Evolutionary conservation across 1,140 invertebrate genomes (phyloP).

Genomic region (Oreohelix idahoensis): DNA sequence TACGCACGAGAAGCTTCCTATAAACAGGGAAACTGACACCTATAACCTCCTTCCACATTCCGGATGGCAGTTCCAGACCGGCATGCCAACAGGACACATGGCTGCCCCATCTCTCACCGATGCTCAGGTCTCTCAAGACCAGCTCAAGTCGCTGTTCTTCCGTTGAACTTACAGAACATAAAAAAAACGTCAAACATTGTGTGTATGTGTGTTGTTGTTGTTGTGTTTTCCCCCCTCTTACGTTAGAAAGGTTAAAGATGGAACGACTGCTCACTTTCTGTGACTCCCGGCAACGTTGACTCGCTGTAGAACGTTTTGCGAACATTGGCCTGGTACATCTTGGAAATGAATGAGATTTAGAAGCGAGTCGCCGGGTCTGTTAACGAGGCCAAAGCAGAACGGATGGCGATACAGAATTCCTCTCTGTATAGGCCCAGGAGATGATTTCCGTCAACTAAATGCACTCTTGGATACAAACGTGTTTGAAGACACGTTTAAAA

Average conservation of each 20-base stretch:
- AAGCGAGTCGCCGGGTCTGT: no score
- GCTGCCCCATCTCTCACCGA: background rate
- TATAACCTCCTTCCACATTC: background rate
- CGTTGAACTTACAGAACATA: background rate
- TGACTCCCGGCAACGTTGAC: no score
- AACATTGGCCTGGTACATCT: no score
- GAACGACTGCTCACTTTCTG: background rate
- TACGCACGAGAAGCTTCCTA: background rate
- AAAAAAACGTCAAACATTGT: background rate
- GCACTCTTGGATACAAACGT: no score
- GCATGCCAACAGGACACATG: background rate
- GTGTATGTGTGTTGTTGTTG: no score
- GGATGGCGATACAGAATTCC: no score
- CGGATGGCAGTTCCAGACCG: background rate
- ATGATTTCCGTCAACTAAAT: no score
- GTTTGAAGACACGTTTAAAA: no score
- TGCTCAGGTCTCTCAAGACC: background rate
- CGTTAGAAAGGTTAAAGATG: background rate
- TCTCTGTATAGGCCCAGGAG: no score
- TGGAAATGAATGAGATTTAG: no score
- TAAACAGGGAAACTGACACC: conserved; percentile 2
- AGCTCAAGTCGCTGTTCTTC: background rate
- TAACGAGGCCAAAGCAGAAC: no score
- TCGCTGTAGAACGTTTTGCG: no score
- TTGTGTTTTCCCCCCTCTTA: background rate